Evolutionary conservation across 2,888 invertebrate species (phyloP), one percentile per base, ranked within the genome.

Genomic region (Cryptus armator): DNA sequence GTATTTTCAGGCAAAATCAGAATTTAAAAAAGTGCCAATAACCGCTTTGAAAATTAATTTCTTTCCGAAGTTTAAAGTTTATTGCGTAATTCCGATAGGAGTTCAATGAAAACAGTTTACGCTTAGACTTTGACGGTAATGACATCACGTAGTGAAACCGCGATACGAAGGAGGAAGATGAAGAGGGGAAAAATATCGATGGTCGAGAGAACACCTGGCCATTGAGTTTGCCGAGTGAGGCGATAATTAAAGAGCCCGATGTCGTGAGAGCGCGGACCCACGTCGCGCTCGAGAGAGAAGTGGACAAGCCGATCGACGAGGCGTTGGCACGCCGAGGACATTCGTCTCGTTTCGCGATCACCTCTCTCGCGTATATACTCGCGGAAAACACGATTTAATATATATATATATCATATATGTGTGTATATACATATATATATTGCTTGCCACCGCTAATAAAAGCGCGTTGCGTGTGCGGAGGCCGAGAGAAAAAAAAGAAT

Each of bases 241-340:
- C 64, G 77, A 84, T 84, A 70, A 81, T 84, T 77, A 70, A 78
- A 74, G 64, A 71, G 62, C 44, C 51, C 72, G 62, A 24, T 46
- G 78, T 44, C 16, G 75, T 68, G 78, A 72, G 78, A 56, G 79
- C 70, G 66, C 29, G 64, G 66, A 37, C n/a, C 51, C 24, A 16
- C 59, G 56, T 51, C 46, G n/a, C 62, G 46, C 64, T 10, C 64
- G 64, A 48, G 32, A 53, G 77, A 74, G 71, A 77, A 84, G 70
- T 83, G 77, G 80, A 85, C 84, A 78, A 82, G 80, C 85, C 82
- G 85, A 86, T 87, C 81, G 82, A 70, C 81, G 79, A 86, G 86
- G 84, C 81, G 82, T 81, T 78, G 84, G 81, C 77, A 84, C 72
- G 77, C 80, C 81, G 81, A 85, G 81, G 85, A 83, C 86, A 85